phyloP scores from a whole-genome alignment of 2,113 vertebrate species.

The Chaetorhynchus papuensis region DNA sequence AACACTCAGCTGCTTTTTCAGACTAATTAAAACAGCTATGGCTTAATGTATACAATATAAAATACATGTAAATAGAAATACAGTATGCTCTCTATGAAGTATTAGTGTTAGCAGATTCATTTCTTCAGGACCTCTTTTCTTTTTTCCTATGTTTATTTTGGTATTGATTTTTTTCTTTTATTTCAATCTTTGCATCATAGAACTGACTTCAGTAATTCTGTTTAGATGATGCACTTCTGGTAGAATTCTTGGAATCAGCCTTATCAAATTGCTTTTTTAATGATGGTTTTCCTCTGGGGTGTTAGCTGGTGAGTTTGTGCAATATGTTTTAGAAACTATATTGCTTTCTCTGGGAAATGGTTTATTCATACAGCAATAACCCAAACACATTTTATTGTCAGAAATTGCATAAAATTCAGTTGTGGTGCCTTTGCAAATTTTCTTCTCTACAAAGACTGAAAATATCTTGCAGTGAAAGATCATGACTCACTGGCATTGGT shows the following conservation, averaged over 20 bases:
- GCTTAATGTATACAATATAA: background rate
- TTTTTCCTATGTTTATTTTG: background rate
- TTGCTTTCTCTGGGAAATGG: constrained; percentile 36
- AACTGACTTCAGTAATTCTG: background rate
- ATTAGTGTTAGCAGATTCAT: background rate
- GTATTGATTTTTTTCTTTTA: background rate
- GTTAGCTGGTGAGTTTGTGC: background rate
- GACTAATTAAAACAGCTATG: background rate
- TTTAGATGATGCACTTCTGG: background rate
- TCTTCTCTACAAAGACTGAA: background rate
- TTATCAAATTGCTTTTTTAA: constrained; percentile 44
- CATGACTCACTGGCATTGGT: background rate
- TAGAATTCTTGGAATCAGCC: constrained; percentile 26
- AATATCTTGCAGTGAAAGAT: constrained; percentile 30
- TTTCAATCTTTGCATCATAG: background rate
- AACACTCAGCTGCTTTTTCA: background rate
- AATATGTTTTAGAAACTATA: constrained; percentile 23
- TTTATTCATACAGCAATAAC: constrained; percentile 58
- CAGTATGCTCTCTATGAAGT: background rate
- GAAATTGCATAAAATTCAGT: constrained; percentile 27
- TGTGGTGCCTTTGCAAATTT: constrained; percentile 32
- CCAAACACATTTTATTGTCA: constrained; percentile 24
- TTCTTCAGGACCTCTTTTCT: background rate
- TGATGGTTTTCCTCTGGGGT: constrained; percentile 11
- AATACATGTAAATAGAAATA: background rate